Conservation (phyloP, 2,888 invertebrate species). For the Sthenelais limicola region DNA sequence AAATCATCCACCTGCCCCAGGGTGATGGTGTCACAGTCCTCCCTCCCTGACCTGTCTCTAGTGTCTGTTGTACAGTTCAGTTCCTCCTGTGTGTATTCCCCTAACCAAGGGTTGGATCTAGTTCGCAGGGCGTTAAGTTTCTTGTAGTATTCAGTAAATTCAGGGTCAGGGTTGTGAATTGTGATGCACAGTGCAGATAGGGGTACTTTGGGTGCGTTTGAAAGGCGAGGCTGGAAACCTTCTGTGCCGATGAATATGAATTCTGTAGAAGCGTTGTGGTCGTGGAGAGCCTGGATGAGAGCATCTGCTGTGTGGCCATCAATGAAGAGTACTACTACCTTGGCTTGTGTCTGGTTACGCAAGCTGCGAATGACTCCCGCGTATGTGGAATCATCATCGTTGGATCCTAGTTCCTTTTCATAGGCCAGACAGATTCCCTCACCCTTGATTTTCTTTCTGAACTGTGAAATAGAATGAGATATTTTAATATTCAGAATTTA, state of each 20-base stretch:
- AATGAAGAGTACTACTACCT: background rate
- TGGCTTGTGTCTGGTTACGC: background rate
- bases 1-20: background rate
- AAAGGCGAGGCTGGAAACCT: conserved; percentile 15
- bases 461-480: too few species aligned
- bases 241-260: conserved; percentile 23
- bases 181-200: conserved; percentile 2
- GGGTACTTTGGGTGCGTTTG: background rate
- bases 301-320: background rate
- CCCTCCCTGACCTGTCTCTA: background rate
- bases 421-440: too few species aligned
- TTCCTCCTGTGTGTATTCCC: background rate
- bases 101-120: background rate
- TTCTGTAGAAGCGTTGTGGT: background rate
- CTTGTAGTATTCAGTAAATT: background rate
- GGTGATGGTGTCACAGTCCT: background rate
- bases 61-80: conserved; percentile 9
- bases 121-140: background rate
- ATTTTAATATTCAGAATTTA: too few species aligned
- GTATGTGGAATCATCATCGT: background rate
- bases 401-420: too few species aligned
- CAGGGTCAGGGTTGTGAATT: background rate
- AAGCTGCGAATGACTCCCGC: too few species aligned
- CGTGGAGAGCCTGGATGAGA: background rate
- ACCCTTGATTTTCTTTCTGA: too few species aligned